Evolutionary conservation across 2,113 vertebrate species (phyloP), one percentile per base, ranked within the genome.

Genomic region (Porphyrio hochstetteri): DNA sequence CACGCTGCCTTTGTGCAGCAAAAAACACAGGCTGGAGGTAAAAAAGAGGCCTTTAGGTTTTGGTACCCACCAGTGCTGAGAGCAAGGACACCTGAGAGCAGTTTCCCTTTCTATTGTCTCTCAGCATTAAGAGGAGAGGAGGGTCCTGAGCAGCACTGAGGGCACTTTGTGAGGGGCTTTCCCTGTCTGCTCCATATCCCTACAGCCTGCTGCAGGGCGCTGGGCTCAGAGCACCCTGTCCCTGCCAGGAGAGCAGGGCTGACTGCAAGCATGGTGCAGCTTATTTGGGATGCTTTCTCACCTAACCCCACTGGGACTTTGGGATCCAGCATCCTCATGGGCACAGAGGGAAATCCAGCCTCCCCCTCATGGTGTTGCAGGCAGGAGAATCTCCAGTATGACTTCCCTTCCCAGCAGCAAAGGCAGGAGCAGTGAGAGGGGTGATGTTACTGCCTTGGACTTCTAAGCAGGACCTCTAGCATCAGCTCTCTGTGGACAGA

Each of bases 121-220:
- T 31, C 53, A 44, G n/a, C 0, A 0, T 2, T 2, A 8, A 23
- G 8, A 48, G 48, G 21, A 63, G 11, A 36, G 42, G 5, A 78
- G 13, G 31, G 35, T 29, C 36, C 75, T 12, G 5, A 77, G 69
- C 4, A 3, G 31, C 14, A 7, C 38, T 1, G 7, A 42, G 11
- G n/a, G 14, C 50, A 19, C 23, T 9, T 38, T 13, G 19, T 42
- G 17, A 88, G 40, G 38, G 31, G 2, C n/a, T 64, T 74, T 81
- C 52, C 28, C 46, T 36, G 3, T 7, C 38, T 69, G 48, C 7
- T 36, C 36, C 16, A 3, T 14, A 24, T 50, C 35, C 19, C 57
- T 48, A 31, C 2, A 16, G 38, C 42, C 46, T 71, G 31, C 15
- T 24, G 52, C 15, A 42, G 10, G 6, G 16, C 31, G 33, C 19